phyloP scores from a whole-genome alignment of 2,797 vertebrate species.

The Cyclopterus lumpus region DNA sequence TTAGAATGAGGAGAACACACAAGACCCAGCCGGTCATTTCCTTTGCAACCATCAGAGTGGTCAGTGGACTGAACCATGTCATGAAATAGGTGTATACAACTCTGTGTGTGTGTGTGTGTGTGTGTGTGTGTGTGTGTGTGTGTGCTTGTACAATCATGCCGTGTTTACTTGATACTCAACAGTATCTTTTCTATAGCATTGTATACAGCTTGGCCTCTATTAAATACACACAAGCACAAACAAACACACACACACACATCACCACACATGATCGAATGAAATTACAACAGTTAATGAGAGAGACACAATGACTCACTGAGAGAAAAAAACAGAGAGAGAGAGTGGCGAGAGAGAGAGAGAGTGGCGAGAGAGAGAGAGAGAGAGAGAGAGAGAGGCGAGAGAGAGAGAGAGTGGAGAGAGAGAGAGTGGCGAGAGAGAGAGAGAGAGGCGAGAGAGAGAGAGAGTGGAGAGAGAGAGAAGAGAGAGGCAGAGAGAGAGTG shows the following conservation, averaged over 20 bases:
- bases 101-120: constrained; percentile 4
- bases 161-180: constrained; percentile 29
- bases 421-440: too few species aligned
- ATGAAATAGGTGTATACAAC: not conserved
- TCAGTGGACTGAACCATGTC: constrained; percentile 1
- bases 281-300: constrained; percentile 38
- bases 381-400: too few species aligned
- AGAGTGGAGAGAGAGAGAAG: too few species aligned
- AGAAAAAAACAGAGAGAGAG: not conserved
- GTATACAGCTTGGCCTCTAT: constrained; percentile 36
- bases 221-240: not conserved
- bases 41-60: not conserved
- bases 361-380: too few species aligned
- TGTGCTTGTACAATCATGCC: not conserved
- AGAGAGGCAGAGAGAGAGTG: too few species aligned
- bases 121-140: constrained; percentile 5
- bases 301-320: not conserved
- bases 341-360: too few species aligned
- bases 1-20: not conserved
- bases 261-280: constrained; percentile 23
- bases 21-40: not conserved
- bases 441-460: too few species aligned
- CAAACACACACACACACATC: constrained; percentile 14
- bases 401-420: too few species aligned
- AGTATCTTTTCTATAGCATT: constrained; percentile 29